A percentile compares a stretch with the other conserved stretches of the same genome.
Evolutionary conservation across 2,797 vertebrate genomes (phyloP).

Genomic region (Argyrosomus regius): DNA sequence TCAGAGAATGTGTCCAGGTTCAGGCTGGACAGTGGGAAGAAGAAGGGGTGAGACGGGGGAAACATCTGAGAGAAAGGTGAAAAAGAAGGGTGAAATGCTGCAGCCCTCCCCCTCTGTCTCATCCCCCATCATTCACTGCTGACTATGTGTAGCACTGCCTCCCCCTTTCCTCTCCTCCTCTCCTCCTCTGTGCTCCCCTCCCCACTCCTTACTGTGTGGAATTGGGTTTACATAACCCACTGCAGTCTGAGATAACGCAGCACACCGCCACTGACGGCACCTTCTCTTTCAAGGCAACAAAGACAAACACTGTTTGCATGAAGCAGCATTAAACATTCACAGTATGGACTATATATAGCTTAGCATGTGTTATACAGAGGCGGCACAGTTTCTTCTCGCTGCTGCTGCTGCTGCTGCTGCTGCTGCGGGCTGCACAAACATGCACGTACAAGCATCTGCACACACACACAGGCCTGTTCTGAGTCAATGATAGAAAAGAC

Average conservation of each 20-base stretch:
- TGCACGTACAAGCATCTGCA: conserved; percentile 1
- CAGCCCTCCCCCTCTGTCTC: conserved; percentile 70
- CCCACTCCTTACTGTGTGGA: conserved; percentile 57
- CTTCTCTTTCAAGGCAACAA: conserved; percentile 38
- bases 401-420: background rate
- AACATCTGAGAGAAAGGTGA: conserved; percentile 25
- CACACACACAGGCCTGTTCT: conserved; percentile 9
- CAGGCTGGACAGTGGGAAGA: conserved; percentile 15
- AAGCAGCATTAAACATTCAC: conserved; percentile 47
- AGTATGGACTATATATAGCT: conserved; percentile 25
- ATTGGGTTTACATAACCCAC: conserved; percentile 80
- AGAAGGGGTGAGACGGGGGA: background rate
- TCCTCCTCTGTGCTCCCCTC: conserved; percentile 21
- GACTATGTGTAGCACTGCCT: conserved; percentile 61
- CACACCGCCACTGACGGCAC: conserved; percentile 44
- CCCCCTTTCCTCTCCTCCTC: conserved; percentile 46
- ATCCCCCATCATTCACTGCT: conserved; percentile 53
- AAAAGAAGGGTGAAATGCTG: conserved; percentile 66
- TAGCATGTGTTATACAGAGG: background rate
- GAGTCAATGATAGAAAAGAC: background rate
- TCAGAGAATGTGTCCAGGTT: conserved; percentile 26
- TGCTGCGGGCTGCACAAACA: conserved; percentile 8
- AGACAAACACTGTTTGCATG: conserved; percentile 38
- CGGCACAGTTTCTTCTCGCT: background rate
- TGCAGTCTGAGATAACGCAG: conserved; percentile 80